phyloP scores from a whole-genome alignment of 2,113 vertebrate genomes.

The Entomyzon cyanotis region DNA sequence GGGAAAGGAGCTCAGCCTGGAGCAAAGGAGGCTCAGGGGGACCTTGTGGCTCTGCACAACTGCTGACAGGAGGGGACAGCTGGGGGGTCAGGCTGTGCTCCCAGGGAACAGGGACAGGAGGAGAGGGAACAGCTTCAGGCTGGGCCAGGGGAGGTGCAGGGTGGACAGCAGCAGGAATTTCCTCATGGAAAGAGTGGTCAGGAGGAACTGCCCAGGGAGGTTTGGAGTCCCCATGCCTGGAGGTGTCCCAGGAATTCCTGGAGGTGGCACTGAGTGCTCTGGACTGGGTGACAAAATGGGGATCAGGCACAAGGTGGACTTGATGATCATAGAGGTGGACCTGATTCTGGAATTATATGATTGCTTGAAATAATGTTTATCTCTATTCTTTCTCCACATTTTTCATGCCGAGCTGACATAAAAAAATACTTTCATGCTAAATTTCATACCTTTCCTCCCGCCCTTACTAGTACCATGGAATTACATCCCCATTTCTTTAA shows the following conservation, averaged over 20 bases:
- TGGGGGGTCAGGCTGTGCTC: not conserved
- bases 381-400: not conserved
- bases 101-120: not conserved
- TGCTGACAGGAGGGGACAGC: not conserved
- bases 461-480: not conserved
- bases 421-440: not conserved
- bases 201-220: not conserved
- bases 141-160: not conserved
- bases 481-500: not conserved
- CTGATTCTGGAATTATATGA: not conserved
- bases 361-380: not conserved
- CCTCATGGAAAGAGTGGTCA: fast-evolving
- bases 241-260: fast-evolving
- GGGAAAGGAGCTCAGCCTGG: not conserved
- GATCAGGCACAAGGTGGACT: fast-evolving
- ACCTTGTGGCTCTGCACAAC: not conserved
- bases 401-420: not conserved
- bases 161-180: not conserved
- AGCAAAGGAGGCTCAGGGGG: not conserved
- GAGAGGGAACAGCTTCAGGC: not conserved
- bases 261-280: fast-evolving
- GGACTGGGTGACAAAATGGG: not conserved
- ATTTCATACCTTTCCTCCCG: not conserved
- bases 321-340: not conserved
- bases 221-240: not conserved